Conservation (phyloP, 1,140 invertebrate genomes). For the Danaus plexippus region DNA sequence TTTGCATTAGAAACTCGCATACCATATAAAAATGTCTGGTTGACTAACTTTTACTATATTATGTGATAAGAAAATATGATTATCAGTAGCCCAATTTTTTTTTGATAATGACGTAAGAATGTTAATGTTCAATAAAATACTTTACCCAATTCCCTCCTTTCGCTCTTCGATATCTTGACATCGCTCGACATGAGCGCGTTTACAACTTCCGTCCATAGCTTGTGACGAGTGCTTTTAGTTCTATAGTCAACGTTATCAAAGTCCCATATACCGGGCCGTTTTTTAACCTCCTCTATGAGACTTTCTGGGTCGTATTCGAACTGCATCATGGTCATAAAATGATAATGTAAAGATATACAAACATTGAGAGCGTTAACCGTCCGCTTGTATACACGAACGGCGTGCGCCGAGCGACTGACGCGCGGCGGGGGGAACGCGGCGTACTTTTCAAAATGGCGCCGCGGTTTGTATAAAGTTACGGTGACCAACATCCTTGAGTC, state of each 20-base stretch:
- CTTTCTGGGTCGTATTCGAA: slow-evolving; percentile 62
- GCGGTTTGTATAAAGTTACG: slow-evolving; percentile 19
- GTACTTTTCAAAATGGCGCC: slow-evolving; percentile 56
- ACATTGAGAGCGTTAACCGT: slow-evolving; percentile 16
- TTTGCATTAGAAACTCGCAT: too few species aligned
- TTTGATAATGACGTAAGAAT: too few species aligned
- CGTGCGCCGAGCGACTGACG: slow-evolving; percentile 57
- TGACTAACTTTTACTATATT: too few species aligned
- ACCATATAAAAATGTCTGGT: too few species aligned
- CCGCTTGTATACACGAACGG: slow-evolving; percentile 38
- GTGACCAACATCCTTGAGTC: slow-evolving; percentile 23
- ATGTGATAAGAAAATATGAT: too few species aligned
- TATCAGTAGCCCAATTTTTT: too few species aligned
- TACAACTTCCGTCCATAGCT: slow-evolving; percentile 55
- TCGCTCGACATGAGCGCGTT: slow-evolving; percentile 41
- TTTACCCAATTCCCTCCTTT: slow-evolving; percentile 56
- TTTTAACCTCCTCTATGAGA: slow-evolving; percentile 56
- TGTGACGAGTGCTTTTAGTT: slow-evolving; percentile 38
- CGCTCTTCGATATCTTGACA: slow-evolving; percentile 53
- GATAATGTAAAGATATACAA: not conserved
- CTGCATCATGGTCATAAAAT: slow-evolving; percentile 33
- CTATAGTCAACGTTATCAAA: slow-evolving; percentile 48
- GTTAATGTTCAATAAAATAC: too few species aligned
- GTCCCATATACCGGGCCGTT: slow-evolving; percentile 60
- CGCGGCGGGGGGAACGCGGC: slow-evolving; percentile 53